Conservation (phyloP, 2,797 vertebrate genomes). For the Enteromius mattozi region DNA sequence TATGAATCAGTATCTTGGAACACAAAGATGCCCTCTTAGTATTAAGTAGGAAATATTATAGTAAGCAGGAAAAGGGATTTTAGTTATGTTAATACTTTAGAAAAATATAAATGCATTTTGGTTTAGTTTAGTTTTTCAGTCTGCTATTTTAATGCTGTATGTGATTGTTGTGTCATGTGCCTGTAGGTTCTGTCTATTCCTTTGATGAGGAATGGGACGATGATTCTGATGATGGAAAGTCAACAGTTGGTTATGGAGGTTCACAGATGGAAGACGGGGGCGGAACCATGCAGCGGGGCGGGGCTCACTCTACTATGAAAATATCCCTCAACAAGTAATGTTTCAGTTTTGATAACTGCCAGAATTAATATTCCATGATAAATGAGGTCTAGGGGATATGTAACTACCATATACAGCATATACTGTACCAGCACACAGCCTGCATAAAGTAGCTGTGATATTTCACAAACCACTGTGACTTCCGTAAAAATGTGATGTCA, state of each 20-base stretch:
- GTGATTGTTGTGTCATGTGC: slow-evolving; percentile 27
- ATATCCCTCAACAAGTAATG: slow-evolving; percentile 88
- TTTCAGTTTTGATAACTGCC: neutral
- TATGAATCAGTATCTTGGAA: neutral
- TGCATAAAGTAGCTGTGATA: no score
- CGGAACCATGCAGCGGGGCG: slow-evolving; percentile 74
- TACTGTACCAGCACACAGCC: no score
- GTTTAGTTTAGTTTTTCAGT: neutral
- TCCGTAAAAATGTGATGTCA: no score
- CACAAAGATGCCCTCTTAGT: neutral
- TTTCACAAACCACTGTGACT: no score
- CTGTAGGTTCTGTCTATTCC: slow-evolving; percentile 75
- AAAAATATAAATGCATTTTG: neutral
- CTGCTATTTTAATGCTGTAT: neutral
- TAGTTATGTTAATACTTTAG: neutral
- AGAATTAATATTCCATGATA: neutral
- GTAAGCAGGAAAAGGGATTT: neutral
- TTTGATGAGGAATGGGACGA: slow-evolving; percentile 90
- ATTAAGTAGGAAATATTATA: no score
- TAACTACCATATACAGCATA: no score
- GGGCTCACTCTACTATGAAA: slow-evolving; percentile 83
- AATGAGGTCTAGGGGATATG: no score
- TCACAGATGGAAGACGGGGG: slow-evolving; percentile 74
- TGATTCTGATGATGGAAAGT: slow-evolving; percentile 88
- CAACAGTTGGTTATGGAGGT: slow-evolving; percentile 78